These are phyloP conservation scores for Chromoteleia sp. DNA, from an alignment of 2,888 invertebrate species.

Conservation along the genomic window DNA sequence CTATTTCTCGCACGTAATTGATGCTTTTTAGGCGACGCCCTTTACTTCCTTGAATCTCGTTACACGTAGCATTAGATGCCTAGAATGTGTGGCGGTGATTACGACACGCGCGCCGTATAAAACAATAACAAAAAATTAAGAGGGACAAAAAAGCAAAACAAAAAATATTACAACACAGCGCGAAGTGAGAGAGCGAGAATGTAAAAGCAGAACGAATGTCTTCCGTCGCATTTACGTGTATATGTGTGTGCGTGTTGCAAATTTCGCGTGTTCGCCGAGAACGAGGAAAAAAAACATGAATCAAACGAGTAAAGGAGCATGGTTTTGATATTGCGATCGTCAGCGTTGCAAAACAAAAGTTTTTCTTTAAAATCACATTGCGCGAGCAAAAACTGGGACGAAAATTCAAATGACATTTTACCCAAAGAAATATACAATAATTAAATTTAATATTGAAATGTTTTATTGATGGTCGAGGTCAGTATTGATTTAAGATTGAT, in stretches of 20 bases:
- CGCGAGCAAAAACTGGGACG: slow-evolving; percentile 1
- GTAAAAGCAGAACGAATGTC: slow-evolving; percentile 59
- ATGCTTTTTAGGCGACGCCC: slow-evolving; percentile 65
- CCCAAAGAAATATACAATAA: too few relatives aligned
- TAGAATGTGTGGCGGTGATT: slow-evolving; percentile 59
- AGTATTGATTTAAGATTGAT: too few relatives aligned
- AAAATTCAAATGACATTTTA: too few relatives aligned
- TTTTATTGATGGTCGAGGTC: too few relatives aligned
- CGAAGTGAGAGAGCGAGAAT: slow-evolving; percentile 40
- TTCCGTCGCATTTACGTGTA: slow-evolving; percentile 60
- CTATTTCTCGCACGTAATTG: slow-evolving; percentile 63
- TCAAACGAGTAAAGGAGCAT: slow-evolving; percentile 30
- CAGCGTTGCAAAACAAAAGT: slow-evolving; percentile 32
- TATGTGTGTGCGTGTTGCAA: slow-evolving; percentile 54
- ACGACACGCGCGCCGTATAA: slow-evolving; percentile 39
- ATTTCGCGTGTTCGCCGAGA: slow-evolving; percentile 40
- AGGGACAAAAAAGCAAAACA: slow-evolving; percentile 11
- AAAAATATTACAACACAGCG: slow-evolving; percentile 35
- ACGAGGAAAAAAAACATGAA: slow-evolving; percentile 31
- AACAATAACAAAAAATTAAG: slow-evolving; percentile 22
- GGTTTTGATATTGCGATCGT: slow-evolving; percentile 47
- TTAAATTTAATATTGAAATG: too few relatives aligned
- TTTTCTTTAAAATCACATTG: slow-evolving; percentile 23
- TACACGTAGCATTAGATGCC: slow-evolving; percentile 62
- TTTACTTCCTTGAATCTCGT: slow-evolving; percentile 66